Conservation (phyloP, 2,113 vertebrate species). For the Myotis yumanensis region DNA sequence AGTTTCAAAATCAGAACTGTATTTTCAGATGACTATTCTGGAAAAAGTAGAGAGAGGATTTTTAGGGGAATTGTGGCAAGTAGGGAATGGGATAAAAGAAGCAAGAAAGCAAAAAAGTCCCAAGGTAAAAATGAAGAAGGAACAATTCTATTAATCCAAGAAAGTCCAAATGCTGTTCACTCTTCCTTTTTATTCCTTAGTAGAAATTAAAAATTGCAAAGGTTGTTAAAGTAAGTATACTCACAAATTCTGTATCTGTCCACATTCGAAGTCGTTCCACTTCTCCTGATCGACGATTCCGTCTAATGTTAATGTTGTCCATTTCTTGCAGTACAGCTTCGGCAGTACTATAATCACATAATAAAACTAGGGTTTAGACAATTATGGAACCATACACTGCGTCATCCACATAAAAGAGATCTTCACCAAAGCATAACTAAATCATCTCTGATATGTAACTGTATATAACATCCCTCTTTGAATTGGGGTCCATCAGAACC, state of each 20-base stretch:
- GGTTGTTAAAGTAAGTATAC: slow-evolving; percentile 66
- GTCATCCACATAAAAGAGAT: not conserved
- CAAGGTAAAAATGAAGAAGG: slow-evolving; percentile 15
- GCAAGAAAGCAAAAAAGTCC: not conserved
- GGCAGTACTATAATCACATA: slow-evolving; percentile 89
- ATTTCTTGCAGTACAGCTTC: slow-evolving; percentile 99
- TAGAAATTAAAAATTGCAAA: slow-evolving; percentile 10
- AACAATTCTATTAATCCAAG: not conserved
- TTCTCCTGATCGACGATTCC: slow-evolving; percentile 91
- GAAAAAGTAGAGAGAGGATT: not conserved
- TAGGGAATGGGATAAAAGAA: not conserved
- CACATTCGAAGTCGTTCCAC: slow-evolving; percentile 99
- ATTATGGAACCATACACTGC: not conserved
- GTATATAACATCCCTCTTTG: not conserved
- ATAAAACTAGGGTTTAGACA: slow-evolving; percentile 36
- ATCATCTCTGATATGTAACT: slow-evolving; percentile 19
- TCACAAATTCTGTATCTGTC: slow-evolving; percentile 98
- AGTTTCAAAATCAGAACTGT: not conserved
- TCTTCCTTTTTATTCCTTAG: slow-evolving; percentile 14
- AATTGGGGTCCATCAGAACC: slow-evolving; percentile 1
- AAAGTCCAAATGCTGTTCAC: not conserved
- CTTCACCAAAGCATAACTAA: not conserved
- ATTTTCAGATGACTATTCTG: slow-evolving; percentile 1
- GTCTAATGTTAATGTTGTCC: slow-evolving; percentile 99
- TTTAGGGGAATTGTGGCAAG: not conserved